Evolutionary conservation across 1,140 invertebrate species (phyloP).

Genomic region (Apis dorsata): DNA sequence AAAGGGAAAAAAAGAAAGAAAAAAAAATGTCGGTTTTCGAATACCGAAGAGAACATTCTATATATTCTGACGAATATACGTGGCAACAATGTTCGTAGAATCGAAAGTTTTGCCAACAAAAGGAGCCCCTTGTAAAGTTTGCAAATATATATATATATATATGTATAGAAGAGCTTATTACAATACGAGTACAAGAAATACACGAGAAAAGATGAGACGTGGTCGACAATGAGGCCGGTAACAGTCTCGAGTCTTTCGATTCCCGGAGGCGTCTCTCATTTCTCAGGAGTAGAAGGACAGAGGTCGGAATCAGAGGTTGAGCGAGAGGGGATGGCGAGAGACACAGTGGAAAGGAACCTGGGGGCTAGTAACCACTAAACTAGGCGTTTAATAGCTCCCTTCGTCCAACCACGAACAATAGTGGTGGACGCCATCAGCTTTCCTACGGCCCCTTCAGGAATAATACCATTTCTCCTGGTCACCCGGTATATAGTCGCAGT

Average conservation of each 20-base stretch:
- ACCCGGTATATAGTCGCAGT: constrained; percentile 35
- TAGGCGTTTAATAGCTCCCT: constrained; percentile 67
- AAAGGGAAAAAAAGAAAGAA: background rate
- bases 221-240: constrained; percentile 38
- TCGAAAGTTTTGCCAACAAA: constrained; percentile 19
- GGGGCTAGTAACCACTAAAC: constrained; percentile 67
- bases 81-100: background rate
- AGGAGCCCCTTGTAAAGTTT: constrained; percentile 9
- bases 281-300: background rate
- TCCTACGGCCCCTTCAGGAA: constrained; percentile 47
- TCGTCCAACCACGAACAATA: constrained; percentile 64
- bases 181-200: background rate
- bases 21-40: background rate
- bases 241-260: constrained; percentile 45
- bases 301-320: constrained; percentile 12
- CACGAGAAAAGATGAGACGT: constrained; percentile 25
- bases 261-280: constrained; percentile 55
- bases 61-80: background rate
- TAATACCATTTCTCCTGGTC: constrained; percentile 52
- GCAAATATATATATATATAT: background rate
- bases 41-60: background rate
- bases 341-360: constrained; percentile 49
- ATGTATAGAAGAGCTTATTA: constrained; percentile 12
- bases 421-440: constrained; percentile 44
- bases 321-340: constrained; percentile 26